phyloP scores from a whole-genome alignment of 2,113 vertebrate genomes.

The Caloenas nicobarica region DNA sequence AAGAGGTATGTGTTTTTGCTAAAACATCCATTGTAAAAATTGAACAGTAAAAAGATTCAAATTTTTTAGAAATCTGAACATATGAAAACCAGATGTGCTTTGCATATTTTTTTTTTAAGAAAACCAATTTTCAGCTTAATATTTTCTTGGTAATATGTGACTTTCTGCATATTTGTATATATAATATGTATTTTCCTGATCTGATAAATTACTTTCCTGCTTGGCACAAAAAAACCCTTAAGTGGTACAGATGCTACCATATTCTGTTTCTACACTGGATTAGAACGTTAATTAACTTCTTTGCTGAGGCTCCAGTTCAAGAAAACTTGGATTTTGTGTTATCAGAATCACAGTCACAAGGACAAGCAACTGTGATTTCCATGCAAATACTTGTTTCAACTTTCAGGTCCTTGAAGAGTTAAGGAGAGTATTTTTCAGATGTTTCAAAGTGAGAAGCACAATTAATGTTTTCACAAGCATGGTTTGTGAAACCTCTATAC shows the following conservation, averaged over 20 bases:
- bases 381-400: neutral
- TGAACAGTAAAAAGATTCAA: neutral
- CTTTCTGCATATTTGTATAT: neutral
- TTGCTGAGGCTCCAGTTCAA: neutral
- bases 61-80: neutral
- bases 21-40: neutral
- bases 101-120: neutral
- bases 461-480: neutral
- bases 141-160: neutral
- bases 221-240: neutral
- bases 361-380: neutral
- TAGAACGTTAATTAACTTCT: neutral
- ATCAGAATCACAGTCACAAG: neutral
- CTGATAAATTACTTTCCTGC: neutral
- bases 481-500: neutral
- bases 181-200: neutral
- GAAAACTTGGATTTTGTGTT: neutral
- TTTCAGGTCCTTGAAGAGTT: neutral
- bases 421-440: neutral
- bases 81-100: neutral
- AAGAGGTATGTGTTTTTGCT: neutral
- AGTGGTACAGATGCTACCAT: neutral
- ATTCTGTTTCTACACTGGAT: neutral
- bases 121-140: neutral
- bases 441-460: neutral